These are phyloP conservation scores for Mythimna loreyi DNA, from an alignment of 2,888 invertebrate genomes.

Conservation along the genomic window DNA sequence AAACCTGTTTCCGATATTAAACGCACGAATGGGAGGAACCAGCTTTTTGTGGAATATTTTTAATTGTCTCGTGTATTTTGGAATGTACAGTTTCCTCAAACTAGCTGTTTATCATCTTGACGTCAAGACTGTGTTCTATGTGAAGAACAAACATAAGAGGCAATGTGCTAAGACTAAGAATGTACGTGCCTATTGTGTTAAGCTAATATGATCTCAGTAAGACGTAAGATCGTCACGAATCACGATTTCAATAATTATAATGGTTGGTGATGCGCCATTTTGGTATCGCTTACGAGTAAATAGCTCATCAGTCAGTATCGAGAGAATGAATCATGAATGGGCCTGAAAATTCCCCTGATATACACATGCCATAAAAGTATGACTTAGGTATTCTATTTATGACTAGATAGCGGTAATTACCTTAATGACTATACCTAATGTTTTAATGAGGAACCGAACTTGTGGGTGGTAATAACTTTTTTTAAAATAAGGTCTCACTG, in stretches of 20 bases:
- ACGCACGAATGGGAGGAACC: slow-evolving; percentile 2
- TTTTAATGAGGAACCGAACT: background rate
- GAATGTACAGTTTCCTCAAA: slow-evolving; percentile 26
- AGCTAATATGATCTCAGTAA: slow-evolving; percentile 9
- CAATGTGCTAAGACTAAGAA: background rate
- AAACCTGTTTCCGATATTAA: slow-evolving; percentile 27
- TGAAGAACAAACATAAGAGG: slow-evolving; percentile 12
- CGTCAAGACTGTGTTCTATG: slow-evolving; percentile 30
- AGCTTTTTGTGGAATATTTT: slow-evolving; percentile 12
- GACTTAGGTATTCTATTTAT: slow-evolving; percentile 5
- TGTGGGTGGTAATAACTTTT: too few species aligned
- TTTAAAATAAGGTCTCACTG: too few species aligned
- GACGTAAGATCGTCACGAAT: slow-evolving; percentile 23
- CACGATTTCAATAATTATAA: slow-evolving; percentile 41
- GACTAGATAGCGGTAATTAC: background rate
- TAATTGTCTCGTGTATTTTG: slow-evolving; percentile 30
- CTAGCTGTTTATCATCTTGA: slow-evolving; percentile 18
- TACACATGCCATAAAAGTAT: background rate
- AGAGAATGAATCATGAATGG: slow-evolving; percentile 38
- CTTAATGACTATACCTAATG: background rate
- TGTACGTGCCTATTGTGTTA: slow-evolving; percentile 15
- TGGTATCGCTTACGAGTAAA: background rate
- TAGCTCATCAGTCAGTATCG: slow-evolving; percentile 21
- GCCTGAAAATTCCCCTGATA: slow-evolving; percentile 38
- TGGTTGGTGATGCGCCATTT: slow-evolving; percentile 3